phyloP scores from a whole-genome alignment of 2,113 vertebrate species.

The Seriola dumerili region DNA sequence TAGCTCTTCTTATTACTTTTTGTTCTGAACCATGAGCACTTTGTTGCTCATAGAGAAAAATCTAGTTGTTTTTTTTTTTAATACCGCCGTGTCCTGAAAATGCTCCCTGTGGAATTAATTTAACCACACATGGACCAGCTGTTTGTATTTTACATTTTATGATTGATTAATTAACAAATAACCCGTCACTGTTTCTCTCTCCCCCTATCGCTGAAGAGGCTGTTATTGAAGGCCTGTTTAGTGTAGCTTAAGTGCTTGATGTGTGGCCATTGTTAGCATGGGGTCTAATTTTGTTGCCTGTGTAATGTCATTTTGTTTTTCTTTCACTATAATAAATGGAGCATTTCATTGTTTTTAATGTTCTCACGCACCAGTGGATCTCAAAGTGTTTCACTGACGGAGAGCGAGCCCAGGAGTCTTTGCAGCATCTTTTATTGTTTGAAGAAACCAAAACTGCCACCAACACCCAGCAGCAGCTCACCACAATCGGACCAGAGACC shows the following conservation, averaged over 20 bases:
- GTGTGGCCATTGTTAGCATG: constrained; percentile 37
- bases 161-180: constrained; percentile 38
- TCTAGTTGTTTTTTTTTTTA: not conserved
- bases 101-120: not conserved
- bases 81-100: not conserved
- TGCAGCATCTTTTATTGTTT: constrained; percentile 40
- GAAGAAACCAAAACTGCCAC: constrained; percentile 24
- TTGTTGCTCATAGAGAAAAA: not conserved
- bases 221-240: constrained; percentile 37
- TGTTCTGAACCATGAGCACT: constrained; percentile 5
- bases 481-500: not conserved
- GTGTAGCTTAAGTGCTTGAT: constrained; percentile 43
- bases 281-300: constrained; percentile 53
- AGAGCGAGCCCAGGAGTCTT: constrained; percentile 19
- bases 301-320: constrained; percentile 41
- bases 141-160: constrained; percentile 11
- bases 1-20: constrained; percentile 40
- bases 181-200: not conserved
- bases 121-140: not conserved
- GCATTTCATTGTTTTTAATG: constrained; percentile 61
- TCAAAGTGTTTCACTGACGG: constrained; percentile 18
- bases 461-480: not conserved
- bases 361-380: constrained; percentile 10
- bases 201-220: constrained; percentile 1
- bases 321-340: constrained; percentile 48